Base-by-base conservation (phyloP, 2,888 invertebrate genomes). In the Melolontha melolontha region DNA sequence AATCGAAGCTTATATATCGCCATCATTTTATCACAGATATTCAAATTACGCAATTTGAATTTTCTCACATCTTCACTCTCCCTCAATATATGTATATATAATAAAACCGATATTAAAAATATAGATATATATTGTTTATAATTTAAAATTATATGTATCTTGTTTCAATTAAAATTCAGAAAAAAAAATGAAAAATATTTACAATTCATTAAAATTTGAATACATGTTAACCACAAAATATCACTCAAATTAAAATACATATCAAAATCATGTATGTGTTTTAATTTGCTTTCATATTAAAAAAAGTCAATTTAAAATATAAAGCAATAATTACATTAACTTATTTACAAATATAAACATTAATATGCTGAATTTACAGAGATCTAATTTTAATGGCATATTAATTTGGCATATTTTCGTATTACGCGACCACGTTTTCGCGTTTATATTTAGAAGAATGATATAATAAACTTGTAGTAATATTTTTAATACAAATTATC, bases 91-190 rank as follows among this genome's bases (percentile, higher is more conserved):
- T 34, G 6, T 10, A 8, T 47, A 34, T 62, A 62, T 47, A 62
- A 62, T 55, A 55, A 62, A 62, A 62, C 59, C 47, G 47, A 62
- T 62, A 62, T 62, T 62, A 62, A 62, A 62, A 62, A 62, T 62
- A 62, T 49, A 49, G 44, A 62, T 62, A 34, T 34, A 8, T 62
- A 62, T 62, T 62, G 47, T 62, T 47, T 62, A 62, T 62, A 62
- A 62, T 62, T 62, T 62, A 62, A 62, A 62, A 62, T 62, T 47
- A 62, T 62, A 39, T 62, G 47, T 42, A 42, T 17, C 42, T 62
- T 49, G 34, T 47, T 34, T 62, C 29, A 11, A 29, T 34, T 51
- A 57, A 57, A 57, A 57, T 57, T 41, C 47, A 62, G 49, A 62
- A 47, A 47, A 34, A 42, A 62, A 62, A 47, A 47, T 47, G 34